Percentiles rank a stretch among this genome's conserved stretches.
These are phyloP conservation scores for Craniophora ligustri DNA, from an alignment of 2,888 invertebrate species.

Conservation along the genomic window DNA sequence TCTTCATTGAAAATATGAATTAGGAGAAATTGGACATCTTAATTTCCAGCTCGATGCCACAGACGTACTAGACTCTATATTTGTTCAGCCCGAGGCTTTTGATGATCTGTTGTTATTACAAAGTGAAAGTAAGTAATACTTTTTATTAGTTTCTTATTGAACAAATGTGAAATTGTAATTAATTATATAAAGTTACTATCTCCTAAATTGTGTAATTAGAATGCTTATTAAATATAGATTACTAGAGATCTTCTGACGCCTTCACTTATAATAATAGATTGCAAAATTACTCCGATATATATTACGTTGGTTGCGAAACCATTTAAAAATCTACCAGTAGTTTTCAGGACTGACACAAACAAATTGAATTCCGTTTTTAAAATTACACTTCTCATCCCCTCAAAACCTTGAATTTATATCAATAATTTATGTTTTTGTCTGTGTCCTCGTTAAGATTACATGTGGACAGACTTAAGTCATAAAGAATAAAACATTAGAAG, in stretches of 20 bases:
- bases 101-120: conserved; percentile 39
- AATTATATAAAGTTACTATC: conserved; percentile 36
- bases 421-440: not conserved
- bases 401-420: not conserved
- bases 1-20: conserved; percentile 21
- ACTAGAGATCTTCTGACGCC: conserved; percentile 5
- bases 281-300: too few relatives aligned
- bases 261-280: not conserved
- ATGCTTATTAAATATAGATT: conserved; percentile 45
- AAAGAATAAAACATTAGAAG: conserved; percentile 49
- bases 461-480: conserved; percentile 19
- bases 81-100: conserved; percentile 40
- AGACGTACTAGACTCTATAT: conserved; percentile 6
- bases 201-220: conserved; percentile 33
- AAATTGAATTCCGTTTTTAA: not conserved
- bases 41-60: not conserved
- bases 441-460: conserved; percentile 39
- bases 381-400: not conserved
- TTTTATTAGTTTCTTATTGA: conserved; percentile 44
- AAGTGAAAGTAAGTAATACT: conserved; percentile 54
- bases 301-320: not conserved
- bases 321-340: not conserved
- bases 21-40: conserved; percentile 6
- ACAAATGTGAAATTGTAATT: conserved; percentile 48
- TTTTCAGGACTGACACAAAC: not conserved